Conservation (phyloP, 2,888 invertebrate genomes). For the Tenthredo mesomela region DNA sequence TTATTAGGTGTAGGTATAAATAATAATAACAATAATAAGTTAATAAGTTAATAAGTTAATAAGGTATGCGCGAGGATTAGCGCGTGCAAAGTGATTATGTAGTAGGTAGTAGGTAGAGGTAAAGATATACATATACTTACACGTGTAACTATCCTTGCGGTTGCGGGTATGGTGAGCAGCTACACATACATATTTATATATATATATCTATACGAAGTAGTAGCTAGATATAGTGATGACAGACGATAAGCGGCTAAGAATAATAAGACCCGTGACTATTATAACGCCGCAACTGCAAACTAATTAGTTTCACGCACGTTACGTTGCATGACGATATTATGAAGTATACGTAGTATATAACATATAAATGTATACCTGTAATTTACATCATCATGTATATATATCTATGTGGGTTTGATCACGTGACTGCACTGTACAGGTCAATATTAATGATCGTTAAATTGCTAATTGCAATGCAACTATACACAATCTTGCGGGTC, state of each 20-base stretch:
- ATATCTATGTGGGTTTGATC: not conserved
- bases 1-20: not conserved
- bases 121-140: not conserved
- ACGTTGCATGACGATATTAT: not conserved
- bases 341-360: too few relatives aligned
- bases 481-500: constrained; percentile 2
- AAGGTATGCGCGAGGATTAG: not conserved
- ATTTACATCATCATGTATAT: not conserved
- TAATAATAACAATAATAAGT: not conserved
- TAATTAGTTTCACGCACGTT: constrained; percentile 23
- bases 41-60: not conserved
- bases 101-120: not conserved
- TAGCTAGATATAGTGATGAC: constrained; percentile 20
- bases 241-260: constrained; percentile 24
- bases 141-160: not conserved
- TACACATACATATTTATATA: not conserved
- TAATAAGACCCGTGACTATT: not conserved
- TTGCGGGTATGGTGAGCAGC: not conserved
- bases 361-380: not conserved
- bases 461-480: not conserved
- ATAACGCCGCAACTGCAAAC: constrained; percentile 6
- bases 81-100: not conserved
- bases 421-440: not conserved
- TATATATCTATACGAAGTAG: not conserved
- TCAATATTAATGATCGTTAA: not conserved